These are phyloP conservation scores for Eulemur mongoz DNA, from an alignment of 2,797 vertebrate genomes.

Conservation along the genomic window DNA sequence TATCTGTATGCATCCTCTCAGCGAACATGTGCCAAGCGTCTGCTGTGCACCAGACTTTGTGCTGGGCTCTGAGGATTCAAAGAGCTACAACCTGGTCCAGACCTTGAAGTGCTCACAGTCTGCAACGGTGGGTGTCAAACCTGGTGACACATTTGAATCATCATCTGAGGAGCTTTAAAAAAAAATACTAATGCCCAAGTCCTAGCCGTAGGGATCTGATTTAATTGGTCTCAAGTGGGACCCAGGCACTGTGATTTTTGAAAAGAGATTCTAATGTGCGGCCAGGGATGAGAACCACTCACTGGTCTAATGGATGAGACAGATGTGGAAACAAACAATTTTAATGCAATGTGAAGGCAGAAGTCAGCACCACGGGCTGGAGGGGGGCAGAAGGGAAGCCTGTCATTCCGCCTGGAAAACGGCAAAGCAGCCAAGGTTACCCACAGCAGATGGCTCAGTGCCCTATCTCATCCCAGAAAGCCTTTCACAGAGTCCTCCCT, in stretches of 20 bases:
- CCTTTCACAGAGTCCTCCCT: neutral
- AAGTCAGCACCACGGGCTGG: neutral
- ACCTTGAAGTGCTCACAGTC: neutral
- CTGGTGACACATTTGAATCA: neutral
- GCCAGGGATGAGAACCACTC: neutral
- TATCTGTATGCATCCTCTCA: neutral
- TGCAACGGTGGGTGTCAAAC: neutral
- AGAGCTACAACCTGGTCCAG: neutral
- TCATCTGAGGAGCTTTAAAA: neutral
- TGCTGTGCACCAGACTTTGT: neutral
- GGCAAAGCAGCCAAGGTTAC: neutral
- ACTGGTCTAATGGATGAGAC: neutral
- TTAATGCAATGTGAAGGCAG: neutral
- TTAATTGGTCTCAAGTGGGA: slow-evolving; percentile 39
- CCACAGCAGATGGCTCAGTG: neutral
- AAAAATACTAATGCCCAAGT: neutral
- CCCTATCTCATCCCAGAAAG: neutral
- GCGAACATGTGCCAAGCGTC: neutral
- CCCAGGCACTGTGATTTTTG: neutral
- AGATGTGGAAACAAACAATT: neutral
- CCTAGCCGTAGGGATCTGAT: neutral
- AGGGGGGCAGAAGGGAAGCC: neutral
- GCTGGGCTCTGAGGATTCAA: neutral
- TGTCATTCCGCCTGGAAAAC: neutral
- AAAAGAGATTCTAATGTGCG: neutral